These are phyloP conservation scores for Rhea americana DNA, from an alignment of 2,113 vertebrate species.

Conservation along the genomic window DNA sequence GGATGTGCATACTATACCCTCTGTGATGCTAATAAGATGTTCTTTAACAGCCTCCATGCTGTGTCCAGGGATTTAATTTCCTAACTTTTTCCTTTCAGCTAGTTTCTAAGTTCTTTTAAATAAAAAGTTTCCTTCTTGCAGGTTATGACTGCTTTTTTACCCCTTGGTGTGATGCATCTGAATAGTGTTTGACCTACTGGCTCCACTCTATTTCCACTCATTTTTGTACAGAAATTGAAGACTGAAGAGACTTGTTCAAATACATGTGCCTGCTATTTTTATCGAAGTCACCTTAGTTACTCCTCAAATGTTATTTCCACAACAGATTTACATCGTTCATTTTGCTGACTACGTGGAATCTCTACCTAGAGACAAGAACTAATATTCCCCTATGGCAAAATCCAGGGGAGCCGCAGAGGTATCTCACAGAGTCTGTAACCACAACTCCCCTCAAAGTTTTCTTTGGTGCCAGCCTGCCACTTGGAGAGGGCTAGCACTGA, in stretches of 20 bases:
- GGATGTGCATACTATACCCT: not conserved
- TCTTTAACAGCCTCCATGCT: not conserved
- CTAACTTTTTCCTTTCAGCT: not conserved
- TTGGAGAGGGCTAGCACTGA: not conserved
- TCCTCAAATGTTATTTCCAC: not conserved
- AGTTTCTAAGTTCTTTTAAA: not conserved
- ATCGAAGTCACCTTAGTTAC: not conserved
- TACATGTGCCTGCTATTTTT: not conserved
- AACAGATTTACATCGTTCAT: not conserved
- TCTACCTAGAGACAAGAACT: not conserved
- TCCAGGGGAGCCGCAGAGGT: not conserved
- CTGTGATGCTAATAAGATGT: not conserved
- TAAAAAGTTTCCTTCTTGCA: not conserved
- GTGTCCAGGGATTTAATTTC: not conserved
- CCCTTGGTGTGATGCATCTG: not conserved
- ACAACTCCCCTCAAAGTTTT: not conserved
- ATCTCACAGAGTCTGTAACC: not conserved
- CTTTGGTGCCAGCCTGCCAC: accelerated
- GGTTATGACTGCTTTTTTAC: not conserved
- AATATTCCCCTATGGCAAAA: not conserved
- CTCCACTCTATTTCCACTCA: not conserved
- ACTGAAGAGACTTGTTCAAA: not conserved
- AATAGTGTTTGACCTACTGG: accelerated
- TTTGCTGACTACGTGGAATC: not conserved
- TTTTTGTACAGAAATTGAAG: not conserved